These are phyloP conservation scores for Drosophila diplacantha DNA, from an alignment of 2,888 invertebrate genomes.

Conservation along the genomic window DNA sequence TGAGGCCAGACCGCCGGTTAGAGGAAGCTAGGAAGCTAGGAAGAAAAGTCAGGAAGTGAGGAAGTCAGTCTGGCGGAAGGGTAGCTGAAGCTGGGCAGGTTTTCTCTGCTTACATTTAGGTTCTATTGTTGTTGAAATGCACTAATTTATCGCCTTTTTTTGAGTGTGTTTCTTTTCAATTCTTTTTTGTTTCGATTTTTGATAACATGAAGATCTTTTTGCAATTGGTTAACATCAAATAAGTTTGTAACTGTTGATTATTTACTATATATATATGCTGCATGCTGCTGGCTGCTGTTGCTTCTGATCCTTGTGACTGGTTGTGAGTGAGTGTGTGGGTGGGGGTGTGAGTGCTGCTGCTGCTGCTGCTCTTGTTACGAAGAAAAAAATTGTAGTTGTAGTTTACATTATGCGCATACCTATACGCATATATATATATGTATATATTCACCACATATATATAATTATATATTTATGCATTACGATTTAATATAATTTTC, in stretches of 20 bases:
- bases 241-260: constrained; percentile 40
- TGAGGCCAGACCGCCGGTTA: constrained; percentile 7
- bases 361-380: constrained; percentile 5
- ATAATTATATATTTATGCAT: constrained; percentile 18
- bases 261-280: constrained; percentile 21
- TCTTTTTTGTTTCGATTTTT: constrained; percentile 22
- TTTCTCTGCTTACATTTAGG: constrained; percentile 19
- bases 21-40: background rate
- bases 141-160: constrained; percentile 21
- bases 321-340: constrained; percentile 8
- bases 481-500: constrained; percentile 19
- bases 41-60: constrained; percentile 2
- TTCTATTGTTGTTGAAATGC: constrained; percentile 26
- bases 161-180: constrained; percentile 3
- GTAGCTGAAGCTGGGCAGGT: constrained; percentile 17
- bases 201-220: constrained; percentile 40
- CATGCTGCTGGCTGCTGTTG: constrained; percentile 1
- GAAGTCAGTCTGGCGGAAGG: constrained; percentile 14
- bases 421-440: constrained; percentile 16
- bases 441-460: constrained; percentile 19
- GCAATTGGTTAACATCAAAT: constrained; percentile 44
- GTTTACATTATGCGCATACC: constrained; percentile 1
- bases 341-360: background rate
- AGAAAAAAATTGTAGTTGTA: constrained; percentile 20
- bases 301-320: constrained; percentile 31